Base-by-base conservation (phyloP, 2,888 invertebrate species). In the Ellobium chinense region DNA sequence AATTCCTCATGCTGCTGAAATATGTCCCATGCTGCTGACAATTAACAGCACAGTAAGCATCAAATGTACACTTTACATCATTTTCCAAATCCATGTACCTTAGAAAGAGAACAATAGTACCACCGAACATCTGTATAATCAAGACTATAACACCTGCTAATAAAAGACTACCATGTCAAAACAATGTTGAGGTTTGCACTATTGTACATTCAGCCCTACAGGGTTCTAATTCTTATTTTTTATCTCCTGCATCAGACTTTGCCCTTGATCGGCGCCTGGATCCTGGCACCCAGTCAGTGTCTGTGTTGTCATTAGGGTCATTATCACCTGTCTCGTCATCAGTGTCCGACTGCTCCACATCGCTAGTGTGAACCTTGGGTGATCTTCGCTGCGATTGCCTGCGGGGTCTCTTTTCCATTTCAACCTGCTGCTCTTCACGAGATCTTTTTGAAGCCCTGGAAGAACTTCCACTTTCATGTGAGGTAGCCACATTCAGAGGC, bases 221-320 rank as follows among this genome's bases (percentile, higher is more conserved):
- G n/a, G n/a, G n/a, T n/a, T n/a, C n/a, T n/a, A n/a, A n/a, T n/a
- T n/a, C n/a, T n/a, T n/a, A n/a, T n/a, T 56, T 56, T 72, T 60
- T 72, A 18, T 72, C 72, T 60, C n/a, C 58, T 63, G 78, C n/a
- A 34, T 79, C 36, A 70, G 77, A 27, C 77, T 81, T 31, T 31
- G 31, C 39, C 60, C 65, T 68, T 56, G 66, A 27, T 58, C 29
- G 77, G 27, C 58, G n/a, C 63, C 69, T 60, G 14, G 76, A 39
- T 31, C 76, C 73, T 18, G 84, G 80, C 29, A 81, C 68, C 83
- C 83, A 83, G 54, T 80, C 82, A 60, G 78, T 46, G 14, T 83
- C 86, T 29, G 82, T 76, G 54, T 86, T 84, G 58, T 86, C 86
- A 29, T 82, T 83, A 46, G 78, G 73, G 9, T 75, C 74, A 60